phyloP scores from a whole-genome alignment of 2,113 vertebrate genomes.

The Alethe castanea region DNA sequence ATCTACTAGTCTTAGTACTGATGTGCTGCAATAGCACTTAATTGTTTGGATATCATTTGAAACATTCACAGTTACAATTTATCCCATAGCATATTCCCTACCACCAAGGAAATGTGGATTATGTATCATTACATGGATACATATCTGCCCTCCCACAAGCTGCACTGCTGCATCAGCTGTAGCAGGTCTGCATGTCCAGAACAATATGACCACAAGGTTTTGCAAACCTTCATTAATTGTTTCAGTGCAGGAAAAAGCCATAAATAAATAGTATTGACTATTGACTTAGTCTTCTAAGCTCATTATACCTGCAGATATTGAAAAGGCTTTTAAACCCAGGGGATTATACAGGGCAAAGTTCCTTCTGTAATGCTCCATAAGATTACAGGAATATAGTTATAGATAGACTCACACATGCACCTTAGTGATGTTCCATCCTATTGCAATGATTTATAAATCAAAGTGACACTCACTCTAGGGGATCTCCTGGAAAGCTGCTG shows the following conservation, averaged over 20 bases:
- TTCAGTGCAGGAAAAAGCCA: neutral
- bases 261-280: neutral
- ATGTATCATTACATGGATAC: neutral
- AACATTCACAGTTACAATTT: neutral
- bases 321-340: slow-evolving; percentile 2
- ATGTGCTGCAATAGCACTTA: neutral
- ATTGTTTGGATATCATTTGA: neutral
- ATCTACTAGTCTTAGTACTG: neutral
- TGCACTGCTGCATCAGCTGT: neutral
- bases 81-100: neutral
- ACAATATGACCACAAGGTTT: neutral
- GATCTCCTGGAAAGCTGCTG: neutral
- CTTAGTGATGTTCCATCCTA: neutral
- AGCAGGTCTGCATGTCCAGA: neutral
- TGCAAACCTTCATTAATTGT: neutral
- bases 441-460: neutral
- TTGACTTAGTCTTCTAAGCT: neutral
- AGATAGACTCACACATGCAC: neutral
- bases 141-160: neutral
- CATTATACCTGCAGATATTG: neutral
- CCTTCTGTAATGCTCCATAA: neutral
- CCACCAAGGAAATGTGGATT: neutral
- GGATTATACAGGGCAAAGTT: neutral
- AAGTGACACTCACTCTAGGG: neutral
- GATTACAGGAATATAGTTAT: neutral